phyloP scores from a whole-genome alignment of 92 coral and sea anemone species.

The Galaxea fascicularis region DNA sequence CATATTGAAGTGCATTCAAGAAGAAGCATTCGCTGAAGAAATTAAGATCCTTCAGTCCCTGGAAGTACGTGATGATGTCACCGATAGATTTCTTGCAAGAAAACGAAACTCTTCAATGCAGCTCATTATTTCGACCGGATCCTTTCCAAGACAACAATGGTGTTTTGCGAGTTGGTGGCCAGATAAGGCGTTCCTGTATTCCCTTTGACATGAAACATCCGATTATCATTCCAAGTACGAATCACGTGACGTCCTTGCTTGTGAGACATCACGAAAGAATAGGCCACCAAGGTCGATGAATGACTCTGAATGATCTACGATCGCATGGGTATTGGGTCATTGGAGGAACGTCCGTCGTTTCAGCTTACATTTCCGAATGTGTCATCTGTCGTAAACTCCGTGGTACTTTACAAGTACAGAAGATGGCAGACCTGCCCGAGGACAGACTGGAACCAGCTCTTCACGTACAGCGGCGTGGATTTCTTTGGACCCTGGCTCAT shows the following conservation, averaged over 20 bases:
- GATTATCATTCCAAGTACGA: constrained; percentile 31
- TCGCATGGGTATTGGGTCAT: constrained; percentile 44
- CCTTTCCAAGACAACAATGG: constrained; percentile 40
- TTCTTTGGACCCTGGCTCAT: constrained; percentile 38
- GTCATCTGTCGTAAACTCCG: constrained; percentile 31
- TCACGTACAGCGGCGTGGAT: constrained; percentile 37
- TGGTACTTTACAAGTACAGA: constrained; percentile 20
- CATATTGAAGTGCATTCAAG: constrained; percentile 11
- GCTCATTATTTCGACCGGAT: constrained; percentile 40
- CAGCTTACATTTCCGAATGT: constrained; percentile 41
- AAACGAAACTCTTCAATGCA: too few species aligned
- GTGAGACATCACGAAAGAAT: constrained; percentile 32
- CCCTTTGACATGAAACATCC: constrained; percentile 40
- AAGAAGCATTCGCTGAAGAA: constrained; percentile 28
- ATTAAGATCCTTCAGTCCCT: background rate
- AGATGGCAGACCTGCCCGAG: too few species aligned
- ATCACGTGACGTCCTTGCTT: constrained; percentile 20
- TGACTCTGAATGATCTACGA: constrained; percentile 50
- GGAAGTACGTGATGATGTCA: background rate
- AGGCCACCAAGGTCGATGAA: constrained; percentile 39
- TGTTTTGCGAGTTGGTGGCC: constrained; percentile 40
- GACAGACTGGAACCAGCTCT: too few species aligned
- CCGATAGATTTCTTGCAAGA: too few species aligned
- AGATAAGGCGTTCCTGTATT: background rate
- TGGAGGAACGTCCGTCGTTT: constrained; percentile 33